Base-by-base conservation (phyloP, 2,888 invertebrate genomes). In the Cosmorhoe ocellata region DNA sequence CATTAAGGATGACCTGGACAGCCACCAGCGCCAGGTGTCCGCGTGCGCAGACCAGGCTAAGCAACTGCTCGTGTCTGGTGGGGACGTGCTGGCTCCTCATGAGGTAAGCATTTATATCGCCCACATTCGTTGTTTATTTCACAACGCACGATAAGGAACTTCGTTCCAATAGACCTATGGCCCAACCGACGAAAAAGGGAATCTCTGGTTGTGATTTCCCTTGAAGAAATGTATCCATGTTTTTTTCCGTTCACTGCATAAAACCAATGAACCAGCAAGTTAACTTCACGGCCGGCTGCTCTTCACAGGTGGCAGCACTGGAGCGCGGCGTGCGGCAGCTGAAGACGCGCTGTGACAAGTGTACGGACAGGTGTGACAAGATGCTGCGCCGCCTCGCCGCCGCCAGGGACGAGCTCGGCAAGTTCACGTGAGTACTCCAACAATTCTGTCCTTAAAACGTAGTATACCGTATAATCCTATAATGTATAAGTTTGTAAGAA, bases 21-120 rank as follows among this genome's bases (percentile, higher is more conserved):
- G 95, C 50, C 96, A 98, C 81, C 93, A 94, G 62, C 93, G 96
- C 32, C 95, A 95, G 46, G 95, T 98, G 9, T 93, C 95, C 13
- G 94, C 96, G 26, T 97, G 97, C 68, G 91, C 97, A 43, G 97
- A 98, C 74, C 97, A 97, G 90, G 95, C 97, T 7, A 94, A 97
- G 47, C 97, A 97, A 74, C 93, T 98, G 37, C 96, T 97, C 3
- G 92, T 97, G 1, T 97, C 97, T 12, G 97, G 97, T 0, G 95
- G 96, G 26, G 98, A 98, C 67, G 95, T 97, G n/a, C 90, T 98
- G 4, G 97, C 97, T 3, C 95, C 96, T 58, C 98, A 98, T 64
- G 98, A 98, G 91, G 89, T 89, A 74, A 58, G 46, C 4, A 6
- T 3, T 10, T 1, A n/a, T 3, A 4, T 30, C 4, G 4, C 1